Percentiles rank a stretch among this genome's conserved stretches.
Evolutionary conservation across 2,888 invertebrate genomes (phyloP).

Genomic region (Macropis europaea): DNA sequence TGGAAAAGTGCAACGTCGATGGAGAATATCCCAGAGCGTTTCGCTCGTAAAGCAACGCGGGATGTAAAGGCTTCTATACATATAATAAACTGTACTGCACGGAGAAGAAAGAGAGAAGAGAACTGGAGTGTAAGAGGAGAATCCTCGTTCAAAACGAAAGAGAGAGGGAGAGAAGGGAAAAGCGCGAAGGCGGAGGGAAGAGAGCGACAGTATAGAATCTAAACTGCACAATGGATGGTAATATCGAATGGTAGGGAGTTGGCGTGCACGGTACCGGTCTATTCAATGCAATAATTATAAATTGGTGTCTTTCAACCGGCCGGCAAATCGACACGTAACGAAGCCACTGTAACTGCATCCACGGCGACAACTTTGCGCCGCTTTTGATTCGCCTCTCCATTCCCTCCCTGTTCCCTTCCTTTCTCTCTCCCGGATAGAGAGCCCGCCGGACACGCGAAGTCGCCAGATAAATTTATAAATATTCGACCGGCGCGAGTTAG

Average conservation of each 20-base stretch:
- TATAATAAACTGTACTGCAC: conserved; percentile 36
- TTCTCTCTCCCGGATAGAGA: not conserved
- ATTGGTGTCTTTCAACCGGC: conserved; percentile 73
- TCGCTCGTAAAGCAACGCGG: conserved; percentile 45
- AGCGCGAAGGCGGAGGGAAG: conserved; percentile 23
- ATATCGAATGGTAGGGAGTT: conserved; percentile 72
- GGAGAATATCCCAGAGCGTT: too few species aligned
- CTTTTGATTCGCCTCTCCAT: conserved; percentile 32
- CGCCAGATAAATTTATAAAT: conserved; percentile 35
- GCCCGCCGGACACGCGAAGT: conserved; percentile 24
- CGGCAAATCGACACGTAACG: conserved; percentile 74
- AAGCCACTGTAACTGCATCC: conserved; percentile 80
- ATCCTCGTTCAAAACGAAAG: not conserved
- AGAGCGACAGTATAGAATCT: conserved; percentile 63
- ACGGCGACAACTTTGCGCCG: conserved; percentile 58
- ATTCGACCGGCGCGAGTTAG: conserved; percentile 11
- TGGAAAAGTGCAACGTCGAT: conserved; percentile 27
- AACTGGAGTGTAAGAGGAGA: not conserved
- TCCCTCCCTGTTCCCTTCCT: not conserved
- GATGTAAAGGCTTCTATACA: conserved; percentile 46
- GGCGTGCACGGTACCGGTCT: conserved; percentile 58
- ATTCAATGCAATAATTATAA: conserved; percentile 75
- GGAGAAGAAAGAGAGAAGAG: not conserved
- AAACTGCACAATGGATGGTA: conserved; percentile 74
- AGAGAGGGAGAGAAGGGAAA: not conserved